phyloP scores from a whole-genome alignment of 2,113 vertebrate genomes.

The Ondatra zibethicus region DNA sequence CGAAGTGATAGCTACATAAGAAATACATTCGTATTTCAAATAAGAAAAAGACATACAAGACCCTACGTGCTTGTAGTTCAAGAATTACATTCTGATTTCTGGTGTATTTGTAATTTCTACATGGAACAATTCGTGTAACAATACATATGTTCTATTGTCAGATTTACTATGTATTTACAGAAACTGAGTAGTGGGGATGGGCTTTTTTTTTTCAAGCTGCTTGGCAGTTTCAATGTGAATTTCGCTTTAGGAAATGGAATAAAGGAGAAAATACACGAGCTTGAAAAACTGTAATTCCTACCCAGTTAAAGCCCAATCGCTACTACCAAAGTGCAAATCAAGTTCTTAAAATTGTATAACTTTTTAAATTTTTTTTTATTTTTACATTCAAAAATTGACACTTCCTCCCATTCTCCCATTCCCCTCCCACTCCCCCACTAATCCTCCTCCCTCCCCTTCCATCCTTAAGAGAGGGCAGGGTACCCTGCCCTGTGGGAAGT shows the following conservation, averaged over 20 bases:
- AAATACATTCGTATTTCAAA: neutral
- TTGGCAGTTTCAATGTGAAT: conserved; percentile 29
- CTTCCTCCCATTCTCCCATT: too few species aligned
- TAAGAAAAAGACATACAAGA: neutral
- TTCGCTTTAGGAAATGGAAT: conserved; percentile 27
- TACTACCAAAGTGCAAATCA: conserved; percentile 10
- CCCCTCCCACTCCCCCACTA: too few species aligned
- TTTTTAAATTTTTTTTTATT: too few species aligned
- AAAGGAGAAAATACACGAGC: neutral
- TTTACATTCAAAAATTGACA: too few species aligned
- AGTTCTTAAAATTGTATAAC: neutral
- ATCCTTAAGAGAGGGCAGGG: too few species aligned
- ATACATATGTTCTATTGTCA: neutral
- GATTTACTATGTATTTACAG: conserved; percentile 46
- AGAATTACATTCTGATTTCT: conserved; percentile 20
- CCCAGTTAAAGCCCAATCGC: neutral
- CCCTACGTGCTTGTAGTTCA: neutral
- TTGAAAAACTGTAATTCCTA: conserved; percentile 32
- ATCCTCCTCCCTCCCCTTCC: too few species aligned
- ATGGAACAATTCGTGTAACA: neutral
- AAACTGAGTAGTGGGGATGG: neutral
- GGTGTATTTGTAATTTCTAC: conserved; percentile 10
- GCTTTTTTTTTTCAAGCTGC: neutral
- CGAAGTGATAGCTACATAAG: neutral
- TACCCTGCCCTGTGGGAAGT: too few species aligned